Conservation (phyloP, 2,797 vertebrate genomes). For the Lepus oiostolus region DNA sequence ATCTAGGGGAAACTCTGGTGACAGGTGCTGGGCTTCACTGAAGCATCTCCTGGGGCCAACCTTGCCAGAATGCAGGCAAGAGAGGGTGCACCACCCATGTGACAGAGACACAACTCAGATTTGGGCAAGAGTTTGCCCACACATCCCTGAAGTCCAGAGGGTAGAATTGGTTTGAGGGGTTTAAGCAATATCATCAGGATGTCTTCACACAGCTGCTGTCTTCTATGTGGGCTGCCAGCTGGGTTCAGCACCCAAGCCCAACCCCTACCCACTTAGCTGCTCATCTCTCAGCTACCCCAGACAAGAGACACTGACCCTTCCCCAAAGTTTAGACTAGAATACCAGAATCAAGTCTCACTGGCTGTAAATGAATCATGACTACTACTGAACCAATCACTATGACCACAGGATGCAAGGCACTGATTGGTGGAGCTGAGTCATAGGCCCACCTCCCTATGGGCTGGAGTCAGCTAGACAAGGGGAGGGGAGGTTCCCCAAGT, state of each 20-base stretch:
- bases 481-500: not conserved
- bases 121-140: not conserved
- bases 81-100: not conserved
- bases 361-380: not conserved
- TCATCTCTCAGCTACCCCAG: not conserved
- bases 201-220: not conserved
- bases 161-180: not conserved
- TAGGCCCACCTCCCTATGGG: too few species aligned
- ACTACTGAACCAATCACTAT: not conserved
- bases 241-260: not conserved
- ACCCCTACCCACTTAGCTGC: not conserved
- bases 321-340: not conserved
- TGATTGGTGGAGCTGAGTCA: constrained; percentile 38
- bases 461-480: not conserved
- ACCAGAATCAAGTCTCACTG: constrained; percentile 25
- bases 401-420: not conserved
- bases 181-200: not conserved
- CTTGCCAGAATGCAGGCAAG: not conserved
- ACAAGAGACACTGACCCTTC: not conserved
- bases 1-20: not conserved
- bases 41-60: not conserved
- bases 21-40: not conserved
- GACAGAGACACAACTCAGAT: not conserved
- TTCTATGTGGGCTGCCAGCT: not conserved
- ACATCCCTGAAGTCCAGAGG: not conserved